These are phyloP conservation scores for Sakesphorus luctuosus DNA, from an alignment of 2,113 vertebrate species.

Conservation along the genomic window DNA sequence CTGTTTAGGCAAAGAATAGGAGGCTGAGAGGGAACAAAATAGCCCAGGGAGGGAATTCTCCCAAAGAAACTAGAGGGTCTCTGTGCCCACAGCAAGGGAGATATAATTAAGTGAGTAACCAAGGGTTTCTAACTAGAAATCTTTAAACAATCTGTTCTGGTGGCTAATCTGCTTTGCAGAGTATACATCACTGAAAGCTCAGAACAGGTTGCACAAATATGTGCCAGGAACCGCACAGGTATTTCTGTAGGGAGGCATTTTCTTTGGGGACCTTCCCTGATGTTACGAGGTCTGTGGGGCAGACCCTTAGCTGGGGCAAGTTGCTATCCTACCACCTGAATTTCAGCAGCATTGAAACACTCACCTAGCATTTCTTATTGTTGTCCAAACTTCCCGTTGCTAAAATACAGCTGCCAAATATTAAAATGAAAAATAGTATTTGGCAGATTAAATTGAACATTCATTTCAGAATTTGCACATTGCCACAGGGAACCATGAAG, in stretches of 20 bases:
- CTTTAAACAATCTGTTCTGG: not conserved
- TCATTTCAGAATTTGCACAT: not conserved
- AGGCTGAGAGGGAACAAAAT: not conserved
- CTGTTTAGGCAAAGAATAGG: not conserved
- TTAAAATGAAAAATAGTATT: not conserved
- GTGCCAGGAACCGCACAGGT: rapidly evolving
- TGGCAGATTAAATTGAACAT: not conserved
- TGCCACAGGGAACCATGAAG: not conserved
- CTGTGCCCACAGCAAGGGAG: not conserved
- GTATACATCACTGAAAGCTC: not conserved
- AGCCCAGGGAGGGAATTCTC: not conserved
- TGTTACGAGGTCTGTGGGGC: not conserved
- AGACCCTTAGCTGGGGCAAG: not conserved
- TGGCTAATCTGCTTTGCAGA: not conserved
- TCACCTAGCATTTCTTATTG: not conserved
- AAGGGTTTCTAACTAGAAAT: not conserved
- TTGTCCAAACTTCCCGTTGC: not conserved
- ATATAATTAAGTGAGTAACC: not conserved
- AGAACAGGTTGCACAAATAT: not conserved
- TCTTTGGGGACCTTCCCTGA: not conserved
- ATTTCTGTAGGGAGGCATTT: not conserved
- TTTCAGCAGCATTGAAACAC: not conserved
- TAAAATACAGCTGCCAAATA: not conserved
- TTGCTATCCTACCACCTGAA: not conserved
- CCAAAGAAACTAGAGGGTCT: rapidly evolving